Evolutionary conservation across 2,888 invertebrate species (phyloP).

Genomic region (Dryobotodes eremita): DNA sequence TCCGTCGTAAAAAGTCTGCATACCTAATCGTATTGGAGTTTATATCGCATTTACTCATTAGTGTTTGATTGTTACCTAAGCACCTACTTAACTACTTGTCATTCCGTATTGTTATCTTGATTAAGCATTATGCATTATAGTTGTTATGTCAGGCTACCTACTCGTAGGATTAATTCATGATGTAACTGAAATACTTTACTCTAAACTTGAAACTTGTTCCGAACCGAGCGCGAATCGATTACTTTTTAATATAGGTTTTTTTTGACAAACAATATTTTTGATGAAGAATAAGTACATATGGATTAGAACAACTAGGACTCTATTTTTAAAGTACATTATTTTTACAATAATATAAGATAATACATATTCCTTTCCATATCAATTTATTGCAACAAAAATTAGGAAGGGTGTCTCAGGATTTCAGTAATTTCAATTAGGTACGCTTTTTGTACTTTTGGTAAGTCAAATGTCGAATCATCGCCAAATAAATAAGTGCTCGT

Average conservation of each 20-base stretch:
- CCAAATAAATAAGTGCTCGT: background rate
- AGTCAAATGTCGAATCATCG: too few species aligned
- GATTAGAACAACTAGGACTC: too few species aligned
- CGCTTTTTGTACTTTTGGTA: background rate
- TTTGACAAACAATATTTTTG: background rate
- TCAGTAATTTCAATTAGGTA: background rate
- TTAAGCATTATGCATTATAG: conserved; percentile 17
- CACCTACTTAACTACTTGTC: conserved; percentile 30
- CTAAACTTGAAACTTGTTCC: background rate
- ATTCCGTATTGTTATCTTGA: conserved; percentile 37
- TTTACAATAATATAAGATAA: too few species aligned
- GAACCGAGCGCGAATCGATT: background rate
- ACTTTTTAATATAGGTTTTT: background rate
- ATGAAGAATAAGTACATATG: too few species aligned
- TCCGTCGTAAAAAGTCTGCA: conserved; percentile 13
- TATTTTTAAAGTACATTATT: too few species aligned
- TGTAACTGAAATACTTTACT: background rate
- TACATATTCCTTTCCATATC: too few species aligned
- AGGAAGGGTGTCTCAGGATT: background rate
- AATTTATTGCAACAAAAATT: background rate
- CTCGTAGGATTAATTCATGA: background rate
- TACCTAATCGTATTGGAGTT: conserved; percentile 11
- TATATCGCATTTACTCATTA: conserved; percentile 37
- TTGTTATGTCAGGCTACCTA: conserved; percentile 7
- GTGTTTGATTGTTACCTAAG: conserved; percentile 32